Base-by-base conservation (phyloP, 2,888 invertebrate species). In the Latheticus oryzae region DNA sequence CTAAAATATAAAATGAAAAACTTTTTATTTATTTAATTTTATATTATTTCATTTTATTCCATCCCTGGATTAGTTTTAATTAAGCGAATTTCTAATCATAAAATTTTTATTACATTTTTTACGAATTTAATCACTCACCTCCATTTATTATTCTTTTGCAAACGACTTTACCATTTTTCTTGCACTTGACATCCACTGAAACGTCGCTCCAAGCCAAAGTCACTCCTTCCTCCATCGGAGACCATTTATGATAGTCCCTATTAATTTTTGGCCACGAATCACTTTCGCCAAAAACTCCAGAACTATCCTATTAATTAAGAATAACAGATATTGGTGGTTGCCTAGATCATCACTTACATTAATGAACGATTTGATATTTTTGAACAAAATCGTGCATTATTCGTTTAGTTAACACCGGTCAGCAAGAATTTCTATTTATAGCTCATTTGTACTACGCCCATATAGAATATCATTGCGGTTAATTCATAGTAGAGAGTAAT, bases 131-230 rank as follows among this genome's bases (percentile, higher is more conserved):
- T 13, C 40, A 32, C 42, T 61, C 77, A 89, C 90, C 89, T 77
- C 86, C 88, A 73, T 90, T 91, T 21, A 93, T 87, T 38, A 93
- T 86, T 66, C 89, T 83, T 76, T 90, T 91, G 71, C 88, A 83
- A 66, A 77, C 69, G 70, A 76, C 65, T 72, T 37, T 62, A 57
- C 75, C 74, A 5, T 74, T 74, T 15, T 69, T 68, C 40, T 73
- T 75, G n/a, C 73, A 66, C 54, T 78, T 72, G 5, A 87, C 85
- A 67, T 90, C 91, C 1, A 92, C 88, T 24, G 87, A 87, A 0
- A 93, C 78, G 72, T 93, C 90, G 35, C 86, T 82, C 93, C 93
- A 93, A 0, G 90, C 88, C 17, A 93, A 79, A 0, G 91, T 92
- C 38, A 89, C 83, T 0, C 87, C 89, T 33, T 87, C 85, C 55